These are phyloP conservation scores for Acromyrmex charruanus DNA, from an alignment of 1,140 invertebrate genomes.

Conservation along the genomic window DNA sequence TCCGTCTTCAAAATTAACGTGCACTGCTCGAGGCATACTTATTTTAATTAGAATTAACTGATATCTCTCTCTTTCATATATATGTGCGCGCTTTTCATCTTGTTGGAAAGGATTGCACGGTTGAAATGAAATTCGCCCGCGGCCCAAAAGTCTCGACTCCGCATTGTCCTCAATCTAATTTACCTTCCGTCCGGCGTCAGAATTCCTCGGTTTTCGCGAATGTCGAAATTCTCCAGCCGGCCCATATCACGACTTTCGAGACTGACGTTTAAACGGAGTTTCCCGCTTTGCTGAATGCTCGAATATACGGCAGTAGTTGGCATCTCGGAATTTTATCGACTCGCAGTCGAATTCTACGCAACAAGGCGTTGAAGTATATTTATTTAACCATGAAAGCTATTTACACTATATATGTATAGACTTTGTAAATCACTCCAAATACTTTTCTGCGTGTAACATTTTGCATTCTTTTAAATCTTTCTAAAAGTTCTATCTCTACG, in stretches of 20 bases:
- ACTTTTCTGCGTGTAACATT: not conserved
- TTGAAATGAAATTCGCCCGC: constrained; percentile 54
- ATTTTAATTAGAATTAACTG: constrained; percentile 34
- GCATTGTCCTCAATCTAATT: constrained; percentile 61
- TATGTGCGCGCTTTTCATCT: constrained; percentile 43
- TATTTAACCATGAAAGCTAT: not conserved
- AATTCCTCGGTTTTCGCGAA: constrained; percentile 59
- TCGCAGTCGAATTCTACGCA: not conserved
- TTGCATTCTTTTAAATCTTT: not conserved
- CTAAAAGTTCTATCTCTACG: not conserved
- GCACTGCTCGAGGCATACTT: constrained; percentile 19
- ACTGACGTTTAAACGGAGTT: constrained; percentile 50
- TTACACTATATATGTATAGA: no score
- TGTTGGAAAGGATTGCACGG: constrained; percentile 26
- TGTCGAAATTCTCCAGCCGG: constrained; percentile 46
- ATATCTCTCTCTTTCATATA: not conserved
- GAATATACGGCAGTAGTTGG: not conserved
- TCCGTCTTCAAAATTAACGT: constrained; percentile 18
- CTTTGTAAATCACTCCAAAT: not conserved
- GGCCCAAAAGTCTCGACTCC: constrained; percentile 49
- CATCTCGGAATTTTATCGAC: constrained; percentile 36
- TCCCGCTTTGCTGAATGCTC: not conserved
- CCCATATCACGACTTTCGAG: constrained; percentile 22
- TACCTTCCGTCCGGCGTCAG: constrained; percentile 44
- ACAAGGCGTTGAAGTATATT: not conserved